Conservation (phyloP, 2,797 vertebrate species). For the Phrynocephalus forsythii region DNA sequence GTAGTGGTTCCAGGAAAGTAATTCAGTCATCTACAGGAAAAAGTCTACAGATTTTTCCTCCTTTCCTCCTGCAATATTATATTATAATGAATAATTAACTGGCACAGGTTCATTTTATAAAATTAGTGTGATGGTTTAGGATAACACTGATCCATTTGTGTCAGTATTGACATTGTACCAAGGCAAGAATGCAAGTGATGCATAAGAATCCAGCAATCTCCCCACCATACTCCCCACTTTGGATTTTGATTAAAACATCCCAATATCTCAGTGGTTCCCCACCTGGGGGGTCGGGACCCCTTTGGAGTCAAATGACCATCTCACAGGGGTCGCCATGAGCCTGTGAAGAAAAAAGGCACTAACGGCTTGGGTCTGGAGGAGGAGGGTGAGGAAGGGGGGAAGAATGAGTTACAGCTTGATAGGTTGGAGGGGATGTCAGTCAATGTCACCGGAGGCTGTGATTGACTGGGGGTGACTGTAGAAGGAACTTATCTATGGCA, state of each 20-base stretch:
- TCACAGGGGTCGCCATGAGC: too few relatives aligned
- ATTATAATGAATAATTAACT: constrained; percentile 60
- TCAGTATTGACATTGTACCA: constrained; percentile 6
- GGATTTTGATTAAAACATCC: constrained; percentile 6
- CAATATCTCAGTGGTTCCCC: not conserved
- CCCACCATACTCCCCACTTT: not conserved
- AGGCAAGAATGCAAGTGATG: constrained; percentile 17
- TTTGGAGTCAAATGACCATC: too few relatives aligned
- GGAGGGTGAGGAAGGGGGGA: too few relatives aligned
- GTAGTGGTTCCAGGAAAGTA: constrained; percentile 57
- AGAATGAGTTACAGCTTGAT: too few relatives aligned
- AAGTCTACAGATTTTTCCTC: constrained; percentile 24
- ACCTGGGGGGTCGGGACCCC: too few relatives aligned
- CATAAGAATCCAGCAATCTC: not conserved
- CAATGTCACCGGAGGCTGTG: too few relatives aligned
- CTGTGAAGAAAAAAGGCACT: too few relatives aligned
- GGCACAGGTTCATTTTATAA: constrained; percentile 51
- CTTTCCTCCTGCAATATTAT: constrained; percentile 19
- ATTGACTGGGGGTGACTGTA: too few relatives aligned
- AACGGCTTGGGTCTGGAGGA: too few relatives aligned
- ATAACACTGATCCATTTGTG: constrained; percentile 24
- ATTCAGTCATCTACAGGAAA: constrained; percentile 51
- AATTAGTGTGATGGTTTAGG: constrained; percentile 30
- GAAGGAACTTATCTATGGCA: too few relatives aligned
- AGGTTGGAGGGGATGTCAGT: too few relatives aligned